phyloP scores from a whole-genome alignment of 2,797 vertebrate species.

The Mormyrops attenuatus region DNA sequence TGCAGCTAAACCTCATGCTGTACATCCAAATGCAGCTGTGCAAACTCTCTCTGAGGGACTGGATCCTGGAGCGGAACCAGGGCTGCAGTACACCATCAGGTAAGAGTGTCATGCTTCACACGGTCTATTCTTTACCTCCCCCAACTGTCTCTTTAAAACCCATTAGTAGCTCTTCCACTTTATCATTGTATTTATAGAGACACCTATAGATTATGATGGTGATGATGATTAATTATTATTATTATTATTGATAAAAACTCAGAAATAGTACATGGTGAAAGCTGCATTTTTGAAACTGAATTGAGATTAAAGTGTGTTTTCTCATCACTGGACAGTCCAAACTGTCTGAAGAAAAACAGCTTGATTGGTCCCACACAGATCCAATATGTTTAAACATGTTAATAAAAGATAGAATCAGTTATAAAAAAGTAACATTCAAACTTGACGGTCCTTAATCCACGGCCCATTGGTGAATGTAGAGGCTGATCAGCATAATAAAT shows the following conservation, averaged over 20 bases:
- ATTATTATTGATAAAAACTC: neutral
- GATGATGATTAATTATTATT: neutral
- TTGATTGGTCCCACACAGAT: neutral
- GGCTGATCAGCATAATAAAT: neutral
- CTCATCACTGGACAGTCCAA: neutral
- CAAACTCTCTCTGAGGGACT: conserved; percentile 86
- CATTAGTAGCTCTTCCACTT: neutral
- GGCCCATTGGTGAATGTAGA: neutral
- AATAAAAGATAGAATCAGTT: neutral
- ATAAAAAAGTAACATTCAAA: conserved; percentile 46
- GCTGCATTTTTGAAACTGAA: neutral
- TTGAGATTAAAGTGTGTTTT: neutral
- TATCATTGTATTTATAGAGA: neutral
- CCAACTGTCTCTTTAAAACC: conserved; percentile 8
- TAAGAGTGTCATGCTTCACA: conserved; percentile 14
- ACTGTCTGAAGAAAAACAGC: neutral
- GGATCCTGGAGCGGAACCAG: conserved; percentile 79
- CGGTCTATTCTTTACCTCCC: conserved; percentile 4
- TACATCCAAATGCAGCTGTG: conserved; percentile 98
- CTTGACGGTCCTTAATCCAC: neutral
- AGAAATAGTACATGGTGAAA: neutral
- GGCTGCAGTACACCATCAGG: conserved; percentile 3
- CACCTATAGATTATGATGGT: neutral
- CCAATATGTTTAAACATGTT: neutral
- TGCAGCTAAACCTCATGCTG: conserved; percentile 85